Base-by-base conservation (phyloP, 1,140 invertebrate species). In the Drosophila fuyamai region DNA sequence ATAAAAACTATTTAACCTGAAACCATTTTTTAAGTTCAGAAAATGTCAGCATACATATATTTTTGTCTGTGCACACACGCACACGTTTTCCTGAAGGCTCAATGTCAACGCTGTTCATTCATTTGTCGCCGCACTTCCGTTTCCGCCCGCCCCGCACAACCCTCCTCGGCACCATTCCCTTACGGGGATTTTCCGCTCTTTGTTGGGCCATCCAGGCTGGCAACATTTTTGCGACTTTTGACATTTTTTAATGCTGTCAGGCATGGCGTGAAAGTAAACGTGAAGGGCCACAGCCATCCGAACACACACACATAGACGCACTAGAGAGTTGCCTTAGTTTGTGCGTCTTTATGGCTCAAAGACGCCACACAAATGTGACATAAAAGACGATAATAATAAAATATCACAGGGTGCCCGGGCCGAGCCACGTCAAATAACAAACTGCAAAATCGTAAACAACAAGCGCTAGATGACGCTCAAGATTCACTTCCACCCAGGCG, bases 341-440 rank as follows among this genome's bases (percentile, higher is more conserved):
- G 80, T 89, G 83, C 83, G 84, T 84, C 84, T 89, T 89, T 89
- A 89, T 89, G 84, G 50, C 80, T 73, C 76, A 84, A 75, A 89
- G 84, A 89, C 84, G 84, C 84, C 84, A 80, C 85, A 89, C 80
- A 89, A 89, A 89, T 89, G 84, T 89, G 84, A 89, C 84, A 89
- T 89, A 84, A 89, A 89, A 80, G 62, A 77, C 84, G 84, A 89
- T 89, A 89, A 89, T 89, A 89, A 89, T 89, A 89, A 89, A 89
- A 89, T 89, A 89, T 89, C 79, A 78, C 67, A 65, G 80, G 62
- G 70, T 55, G 68, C 36, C 38, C 32, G 29, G 35, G 29, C 44
- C 23, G 60, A 16, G 51, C 16, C 57, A 46, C 58, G 65, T 76
- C 63, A 80, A 81, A 89, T 89, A 84, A 89, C 68, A 89, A 84